These are phyloP conservation scores for Scotopteryx bipunctaria DNA, from an alignment of 2,888 invertebrate genomes.

Conservation along the genomic window DNA sequence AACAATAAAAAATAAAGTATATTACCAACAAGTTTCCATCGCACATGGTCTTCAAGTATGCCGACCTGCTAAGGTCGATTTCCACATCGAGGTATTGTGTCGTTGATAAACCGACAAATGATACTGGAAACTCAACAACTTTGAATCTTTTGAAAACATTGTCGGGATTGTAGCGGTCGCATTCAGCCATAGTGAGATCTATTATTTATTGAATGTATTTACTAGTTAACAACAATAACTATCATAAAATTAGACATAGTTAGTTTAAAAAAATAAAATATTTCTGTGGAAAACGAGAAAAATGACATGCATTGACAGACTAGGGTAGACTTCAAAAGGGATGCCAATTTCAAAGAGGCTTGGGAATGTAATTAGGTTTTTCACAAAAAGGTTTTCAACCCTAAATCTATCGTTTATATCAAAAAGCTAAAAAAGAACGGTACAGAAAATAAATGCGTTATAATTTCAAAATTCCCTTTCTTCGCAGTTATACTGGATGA, in stretches of 20 bases:
- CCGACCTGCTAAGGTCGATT: slow-evolving; percentile 56
- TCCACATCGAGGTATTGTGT: slow-evolving; percentile 58
- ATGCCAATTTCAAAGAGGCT: background rate
- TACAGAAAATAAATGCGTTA: slow-evolving; percentile 40
- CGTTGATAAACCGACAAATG: slow-evolving; percentile 65
- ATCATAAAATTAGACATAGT: no score
- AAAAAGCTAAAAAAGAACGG: background rate
- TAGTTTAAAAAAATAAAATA: no score
- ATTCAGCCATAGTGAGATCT: slow-evolving; percentile 40
- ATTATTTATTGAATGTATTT: no score
- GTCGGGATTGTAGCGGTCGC: slow-evolving; percentile 58
- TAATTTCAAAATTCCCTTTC: slow-evolving; percentile 67
- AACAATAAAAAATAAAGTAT: slow-evolving; percentile 7
- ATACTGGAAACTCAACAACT: slow-evolving; percentile 69
- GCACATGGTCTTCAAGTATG: slow-evolving; percentile 67
- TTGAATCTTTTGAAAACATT: slow-evolving; percentile 66
- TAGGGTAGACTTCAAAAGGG: background rate
- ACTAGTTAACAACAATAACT: no score
- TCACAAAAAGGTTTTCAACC: background rate
- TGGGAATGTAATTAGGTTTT: no score
- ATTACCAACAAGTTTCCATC: slow-evolving; percentile 64
- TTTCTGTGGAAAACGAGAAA: no score
- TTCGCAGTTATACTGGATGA: slow-evolving; percentile 62
- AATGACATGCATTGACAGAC: no score
- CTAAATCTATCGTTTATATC: background rate